A percentile compares a stretch with the other conserved stretches of the same genome.
These are phyloP conservation scores for Alsophila aescularia DNA, from an alignment of 2,888 invertebrate genomes.

Conservation along the genomic window DNA sequence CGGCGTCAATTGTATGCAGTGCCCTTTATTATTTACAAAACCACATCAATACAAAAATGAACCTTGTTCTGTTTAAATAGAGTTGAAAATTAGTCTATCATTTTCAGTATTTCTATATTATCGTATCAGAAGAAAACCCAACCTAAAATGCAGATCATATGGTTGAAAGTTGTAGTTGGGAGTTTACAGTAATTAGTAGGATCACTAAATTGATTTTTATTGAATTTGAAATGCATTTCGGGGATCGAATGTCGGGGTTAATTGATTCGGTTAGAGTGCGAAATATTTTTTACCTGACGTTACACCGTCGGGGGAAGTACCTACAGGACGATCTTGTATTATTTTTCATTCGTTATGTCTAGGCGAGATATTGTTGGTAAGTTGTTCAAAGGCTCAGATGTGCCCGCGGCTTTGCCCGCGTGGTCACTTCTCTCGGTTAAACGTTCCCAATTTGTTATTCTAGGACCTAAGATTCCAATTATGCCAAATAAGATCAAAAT, in stretches of 20 bases:
- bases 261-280: slow-evolving; percentile 19
- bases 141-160: not conserved
- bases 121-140: slow-evolving; percentile 5
- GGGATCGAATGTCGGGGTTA: slow-evolving; percentile 30
- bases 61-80: slow-evolving; percentile 3
- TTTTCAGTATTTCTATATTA: slow-evolving; percentile 42
- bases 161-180: not conserved
- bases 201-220: slow-evolving; percentile 40
- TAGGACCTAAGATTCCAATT: too few species aligned
- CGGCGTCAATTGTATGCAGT: slow-evolving; percentile 61
- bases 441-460: too few species aligned
- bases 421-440: too few species aligned
- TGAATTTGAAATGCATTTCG: slow-evolving; percentile 48
- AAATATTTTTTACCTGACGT: slow-evolving; percentile 27
- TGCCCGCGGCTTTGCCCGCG: too few species aligned
- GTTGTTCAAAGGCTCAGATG: too few species aligned
- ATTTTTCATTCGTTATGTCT: too few species aligned
- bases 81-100: slow-evolving; percentile 20
- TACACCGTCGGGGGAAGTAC: not conserved
- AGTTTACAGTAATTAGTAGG: slow-evolving; percentile 40
- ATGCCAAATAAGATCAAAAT: too few species aligned
- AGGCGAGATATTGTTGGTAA: too few species aligned
- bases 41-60: slow-evolving; percentile 6
- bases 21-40: slow-evolving; percentile 53
- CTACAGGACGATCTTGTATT: too few species aligned